Evolutionary conservation across 2,888 invertebrate genomes (phyloP), one percentile per base, ranked within the genome.

Genomic region (Cosmopolites sordidus): DNA sequence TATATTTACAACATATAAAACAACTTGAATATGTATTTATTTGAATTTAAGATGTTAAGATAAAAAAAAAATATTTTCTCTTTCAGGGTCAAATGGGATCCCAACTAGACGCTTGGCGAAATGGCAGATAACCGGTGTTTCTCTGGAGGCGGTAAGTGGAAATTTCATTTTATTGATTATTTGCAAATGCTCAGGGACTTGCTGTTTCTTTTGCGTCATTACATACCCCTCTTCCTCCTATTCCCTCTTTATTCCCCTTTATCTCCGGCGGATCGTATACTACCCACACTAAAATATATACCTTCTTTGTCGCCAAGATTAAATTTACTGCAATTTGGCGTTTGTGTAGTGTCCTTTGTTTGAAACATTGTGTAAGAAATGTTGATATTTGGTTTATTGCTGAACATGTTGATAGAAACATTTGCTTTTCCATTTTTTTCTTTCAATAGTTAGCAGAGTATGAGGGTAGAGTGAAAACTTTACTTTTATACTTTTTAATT

Each of bases 71-170:
- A 5, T 49, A 60, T 43, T 51, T 53, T 64, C 58, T 68, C 59
- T 75, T 73, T 49, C 76, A 81, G 81, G 77, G 74, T 79, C 77
- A 77, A 68, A 80, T 80, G 79, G 78, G 76, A 76, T 74, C 75
- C 73, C 75, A 73, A 70, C 69, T 75, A 77, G 77, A 76, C 76
- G 73, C 76, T 77, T 73, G 76, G 77, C 83, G 84, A 84, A 81
- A 87, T 87, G 87, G 85, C 86, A 83, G 86, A 87, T 79, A 86
- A 85, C 79, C 82, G 84, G 76, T 83, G 86, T 81, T 83, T 82
- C 77, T 84, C 85, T 79, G 86, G 86, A 83, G 81, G 83, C 82
- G 84, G 79, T 79, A 72, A 79, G 80, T 78, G 39, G 27, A 49
- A 55, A 37, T 52, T 54, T 54, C 43, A 45, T 48, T 40, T 43